Evolutionary conservation across 2,888 invertebrate species (phyloP).

Genomic region (Eilema caniola): DNA sequence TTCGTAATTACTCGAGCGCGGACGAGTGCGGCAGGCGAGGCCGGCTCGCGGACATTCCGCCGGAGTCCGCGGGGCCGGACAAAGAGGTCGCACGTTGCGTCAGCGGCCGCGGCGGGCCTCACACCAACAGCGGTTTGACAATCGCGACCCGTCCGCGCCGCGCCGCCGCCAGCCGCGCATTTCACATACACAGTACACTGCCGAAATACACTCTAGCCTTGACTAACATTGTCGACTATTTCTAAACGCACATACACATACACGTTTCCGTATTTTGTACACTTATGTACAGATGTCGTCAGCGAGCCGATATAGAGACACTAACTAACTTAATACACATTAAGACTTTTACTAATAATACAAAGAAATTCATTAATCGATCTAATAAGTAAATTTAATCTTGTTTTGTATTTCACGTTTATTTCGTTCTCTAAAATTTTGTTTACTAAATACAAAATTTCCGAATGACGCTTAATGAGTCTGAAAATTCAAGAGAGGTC

Average conservation of each 20-base stretch:
- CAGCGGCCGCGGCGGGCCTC: constrained; percentile 66
- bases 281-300: constrained; percentile 42
- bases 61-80: constrained; percentile 78
- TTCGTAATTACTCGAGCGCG: constrained; percentile 86
- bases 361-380: constrained; percentile 42
- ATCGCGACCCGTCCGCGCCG: constrained; percentile 49
- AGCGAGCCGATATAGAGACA: constrained; percentile 24
- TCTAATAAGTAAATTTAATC: constrained; percentile 48
- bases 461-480: constrained; percentile 80
- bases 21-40: constrained; percentile 68
- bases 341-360: constrained; percentile 17
- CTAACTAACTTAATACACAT: background rate
- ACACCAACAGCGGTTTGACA: constrained; percentile 59
- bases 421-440: constrained; percentile 67
- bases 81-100: constrained; percentile 86
- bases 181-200: constrained; percentile 71
- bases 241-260: constrained; percentile 60
- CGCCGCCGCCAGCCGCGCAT: constrained; percentile 57
- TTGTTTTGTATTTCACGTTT: constrained; percentile 61
- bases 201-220: constrained; percentile 76
- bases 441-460: constrained; percentile 81
- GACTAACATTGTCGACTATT: constrained; percentile 72
- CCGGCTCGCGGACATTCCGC: constrained; percentile 75
- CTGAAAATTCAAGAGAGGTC: constrained; percentile 69
- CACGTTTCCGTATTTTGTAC: constrained; percentile 65